Evolutionary conservation across 2,797 vertebrate species (phyloP).

Genomic region (Ammospiza maritima): DNA sequence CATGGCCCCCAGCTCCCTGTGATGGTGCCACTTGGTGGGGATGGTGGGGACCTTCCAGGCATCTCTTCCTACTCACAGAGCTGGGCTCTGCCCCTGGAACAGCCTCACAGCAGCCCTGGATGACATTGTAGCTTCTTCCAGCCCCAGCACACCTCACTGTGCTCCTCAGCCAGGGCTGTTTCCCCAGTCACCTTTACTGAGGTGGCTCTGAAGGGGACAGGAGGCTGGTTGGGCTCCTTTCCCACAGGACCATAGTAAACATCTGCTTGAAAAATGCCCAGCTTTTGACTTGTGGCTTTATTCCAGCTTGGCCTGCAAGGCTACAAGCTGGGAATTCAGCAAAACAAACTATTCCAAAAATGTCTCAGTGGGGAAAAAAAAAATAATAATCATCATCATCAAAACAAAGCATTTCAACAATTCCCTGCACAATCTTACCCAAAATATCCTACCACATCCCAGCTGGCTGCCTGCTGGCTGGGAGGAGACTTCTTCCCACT

Average conservation of each 20-base stretch:
- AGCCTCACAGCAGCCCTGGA: neutral
- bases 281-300: slow-evolving; percentile 27
- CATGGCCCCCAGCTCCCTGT: fast-evolving
- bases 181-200: neutral
- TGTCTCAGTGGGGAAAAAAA: neutral
- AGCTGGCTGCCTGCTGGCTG: neutral
- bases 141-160: fast-evolving
- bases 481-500: neutral
- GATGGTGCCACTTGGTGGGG: neutral
- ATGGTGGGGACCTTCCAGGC: neutral
- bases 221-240: neutral
- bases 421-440: slow-evolving; percentile 23
- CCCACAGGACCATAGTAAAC: neutral
- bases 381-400: neutral
- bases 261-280: slow-evolving; percentile 46
- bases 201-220: neutral
- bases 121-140: neutral
- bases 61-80: neutral
- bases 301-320: slow-evolving; percentile 19
- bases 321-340: slow-evolving; percentile 40
- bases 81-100: neutral
- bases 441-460: slow-evolving; percentile 29
- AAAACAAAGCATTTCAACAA: slow-evolving; percentile 61
- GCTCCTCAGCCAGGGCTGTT: neutral
- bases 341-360: slow-evolving; percentile 61